These are phyloP conservation scores for Therioaphis trifolii DNA, from an alignment of 2,888 invertebrate species.

Conservation along the genomic window DNA sequence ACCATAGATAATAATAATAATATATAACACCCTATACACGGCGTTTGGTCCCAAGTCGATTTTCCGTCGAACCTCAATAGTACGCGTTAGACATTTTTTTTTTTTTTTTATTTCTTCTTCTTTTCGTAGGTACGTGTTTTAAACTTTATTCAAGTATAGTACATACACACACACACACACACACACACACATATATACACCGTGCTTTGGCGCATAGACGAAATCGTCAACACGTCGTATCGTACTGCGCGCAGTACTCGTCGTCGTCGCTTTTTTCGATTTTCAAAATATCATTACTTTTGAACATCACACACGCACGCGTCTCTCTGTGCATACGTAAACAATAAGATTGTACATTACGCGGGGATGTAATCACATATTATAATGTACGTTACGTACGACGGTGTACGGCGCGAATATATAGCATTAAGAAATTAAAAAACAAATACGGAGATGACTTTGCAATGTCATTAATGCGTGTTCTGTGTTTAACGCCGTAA, in stretches of 20 bases:
- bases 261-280: neutral
- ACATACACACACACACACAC: neutral
- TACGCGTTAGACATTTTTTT: too few relatives aligned
- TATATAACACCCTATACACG: too few relatives aligned
- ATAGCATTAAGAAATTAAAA: constrained; percentile 43
- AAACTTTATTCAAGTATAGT: too few relatives aligned
- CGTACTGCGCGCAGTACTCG: neutral
- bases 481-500: constrained; percentile 9
- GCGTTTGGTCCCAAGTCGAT: neutral
- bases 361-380: neutral
- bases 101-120: too few relatives aligned
- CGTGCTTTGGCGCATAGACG: too few relatives aligned
- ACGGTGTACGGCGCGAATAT: too few relatives aligned
- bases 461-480: constrained; percentile 28
- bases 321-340: neutral
- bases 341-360: neutral
- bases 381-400: neutral
- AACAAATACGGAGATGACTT: constrained; percentile 30
- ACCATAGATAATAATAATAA: too few relatives aligned
- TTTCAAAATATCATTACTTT: constrained; percentile 12
- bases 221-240: too few relatives aligned
- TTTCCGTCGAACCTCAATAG: too few relatives aligned
- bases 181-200: too few relatives aligned
- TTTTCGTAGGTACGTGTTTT: too few relatives aligned
- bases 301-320: too few relatives aligned